Percentiles rank a stretch among this genome's conserved stretches.
These are phyloP conservation scores for Acomys russatus DNA, from an alignment of 2,797 vertebrate species.

Conservation along the genomic window DNA sequence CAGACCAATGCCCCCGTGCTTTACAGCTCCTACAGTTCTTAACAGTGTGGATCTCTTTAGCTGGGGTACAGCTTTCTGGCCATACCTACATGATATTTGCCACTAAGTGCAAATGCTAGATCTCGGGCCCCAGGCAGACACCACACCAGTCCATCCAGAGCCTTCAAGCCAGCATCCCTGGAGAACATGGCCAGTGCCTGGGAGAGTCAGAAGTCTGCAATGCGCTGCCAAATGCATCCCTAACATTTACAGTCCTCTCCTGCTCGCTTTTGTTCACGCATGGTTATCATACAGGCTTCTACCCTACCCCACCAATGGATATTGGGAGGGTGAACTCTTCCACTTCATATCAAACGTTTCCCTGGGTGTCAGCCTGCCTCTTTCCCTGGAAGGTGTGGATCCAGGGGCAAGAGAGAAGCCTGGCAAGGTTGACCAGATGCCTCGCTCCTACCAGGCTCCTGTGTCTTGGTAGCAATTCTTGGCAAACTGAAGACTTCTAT, in stretches of 20 bases:
- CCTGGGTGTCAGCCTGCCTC: background rate
- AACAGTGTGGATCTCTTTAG: background rate
- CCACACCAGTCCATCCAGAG: background rate
- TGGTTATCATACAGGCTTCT: background rate
- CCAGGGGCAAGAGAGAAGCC: constrained; percentile 28
- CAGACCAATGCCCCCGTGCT: background rate
- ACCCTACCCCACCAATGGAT: background rate
- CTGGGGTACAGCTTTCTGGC: background rate
- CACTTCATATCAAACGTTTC: constrained; percentile 10
- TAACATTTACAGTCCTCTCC: constrained; percentile 63
- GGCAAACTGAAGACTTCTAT: background rate
- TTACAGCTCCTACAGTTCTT: constrained; percentile 1
- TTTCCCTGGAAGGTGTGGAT: background rate
- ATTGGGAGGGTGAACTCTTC: constrained; percentile 4
- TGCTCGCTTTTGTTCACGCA: background rate
- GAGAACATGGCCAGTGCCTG: background rate
- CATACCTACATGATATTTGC: background rate
- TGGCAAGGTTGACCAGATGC: constrained; percentile 39
- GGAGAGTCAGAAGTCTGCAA: constrained; percentile 19
- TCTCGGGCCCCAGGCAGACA: constrained; percentile 31
- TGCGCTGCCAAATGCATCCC: constrained; percentile 61
- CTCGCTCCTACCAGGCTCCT: background rate
- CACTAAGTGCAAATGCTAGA: constrained; percentile 10
- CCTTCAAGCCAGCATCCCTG: constrained; percentile 43
- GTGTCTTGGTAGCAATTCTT: background rate